Conservation (phyloP, 2,797 vertebrate species). For the Carduelis carduelis region DNA sequence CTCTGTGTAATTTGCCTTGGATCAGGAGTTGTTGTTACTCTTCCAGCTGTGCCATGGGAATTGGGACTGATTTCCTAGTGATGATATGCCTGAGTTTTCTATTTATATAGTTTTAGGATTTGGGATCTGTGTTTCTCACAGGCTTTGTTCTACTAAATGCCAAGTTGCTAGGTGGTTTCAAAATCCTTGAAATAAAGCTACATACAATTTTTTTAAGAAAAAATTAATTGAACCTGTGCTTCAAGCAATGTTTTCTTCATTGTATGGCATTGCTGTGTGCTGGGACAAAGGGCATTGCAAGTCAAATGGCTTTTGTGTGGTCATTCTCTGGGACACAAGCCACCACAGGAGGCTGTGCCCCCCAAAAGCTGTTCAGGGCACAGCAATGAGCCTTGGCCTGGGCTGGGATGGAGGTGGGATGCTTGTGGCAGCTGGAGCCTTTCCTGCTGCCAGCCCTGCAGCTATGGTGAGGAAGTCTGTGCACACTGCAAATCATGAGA, state of each 20-base stretch:
- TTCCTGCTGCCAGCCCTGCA: background rate
- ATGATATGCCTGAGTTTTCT: background rate
- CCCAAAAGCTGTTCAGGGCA: background rate
- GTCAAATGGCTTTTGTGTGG: background rate
- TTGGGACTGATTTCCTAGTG: background rate
- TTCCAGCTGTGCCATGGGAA: background rate
- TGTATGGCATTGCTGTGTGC: background rate
- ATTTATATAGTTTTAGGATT: background rate
- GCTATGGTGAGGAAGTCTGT: background rate
- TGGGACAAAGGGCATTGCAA: background rate
- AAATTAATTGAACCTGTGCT: background rate
- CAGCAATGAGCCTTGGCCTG: background rate
- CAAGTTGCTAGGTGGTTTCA: background rate
- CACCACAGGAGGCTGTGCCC: background rate
- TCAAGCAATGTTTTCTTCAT: background rate
- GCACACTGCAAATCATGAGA: constrained; percentile 1
- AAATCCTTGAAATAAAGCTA: background rate
- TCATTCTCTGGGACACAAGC: background rate
- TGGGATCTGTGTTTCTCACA: background rate
- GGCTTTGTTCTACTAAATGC: background rate
- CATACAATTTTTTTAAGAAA: accelerated
- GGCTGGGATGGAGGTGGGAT: background rate
- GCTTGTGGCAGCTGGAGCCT: background rate
- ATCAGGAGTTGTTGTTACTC: background rate
- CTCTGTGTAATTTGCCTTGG: background rate